Evolutionary conservation across 2,113 vertebrate species (phyloP).

Genomic region (Thoracochromis brauschi): DNA sequence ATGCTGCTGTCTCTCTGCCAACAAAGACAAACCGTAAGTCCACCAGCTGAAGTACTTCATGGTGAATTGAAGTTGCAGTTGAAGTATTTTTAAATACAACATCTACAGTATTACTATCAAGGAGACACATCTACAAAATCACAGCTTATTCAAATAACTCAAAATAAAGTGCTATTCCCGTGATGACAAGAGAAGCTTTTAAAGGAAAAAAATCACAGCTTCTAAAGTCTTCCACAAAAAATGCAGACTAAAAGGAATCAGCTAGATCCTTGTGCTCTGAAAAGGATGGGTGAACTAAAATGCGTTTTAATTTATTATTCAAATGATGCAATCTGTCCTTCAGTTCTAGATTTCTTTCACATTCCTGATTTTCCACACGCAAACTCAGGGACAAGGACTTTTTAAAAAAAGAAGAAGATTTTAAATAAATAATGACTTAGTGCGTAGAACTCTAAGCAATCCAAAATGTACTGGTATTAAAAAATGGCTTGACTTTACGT

Average conservation of each 20-base stretch:
- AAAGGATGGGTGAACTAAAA: background rate
- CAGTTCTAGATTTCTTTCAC: background rate
- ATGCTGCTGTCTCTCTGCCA: background rate
- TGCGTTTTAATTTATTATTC: background rate
- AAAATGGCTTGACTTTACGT: background rate
- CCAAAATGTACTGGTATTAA: background rate
- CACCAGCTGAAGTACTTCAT: background rate
- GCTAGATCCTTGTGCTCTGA: background rate
- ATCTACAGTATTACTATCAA: background rate
- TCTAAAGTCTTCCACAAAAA: background rate
- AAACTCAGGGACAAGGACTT: background rate
- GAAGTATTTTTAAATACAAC: background rate
- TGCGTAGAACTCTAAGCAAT: background rate
- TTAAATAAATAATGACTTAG: background rate
- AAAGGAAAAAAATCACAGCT: background rate
- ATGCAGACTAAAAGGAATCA: background rate
- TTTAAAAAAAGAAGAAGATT: background rate
- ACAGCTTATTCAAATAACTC: background rate
- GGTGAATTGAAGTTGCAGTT: background rate
- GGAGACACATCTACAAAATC: background rate
- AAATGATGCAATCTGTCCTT: background rate
- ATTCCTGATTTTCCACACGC: background rate
- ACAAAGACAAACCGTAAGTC: background rate
- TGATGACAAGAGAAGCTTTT: background rate
- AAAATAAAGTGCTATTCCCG: conserved; percentile 19